Conservation (phyloP, 2,797 vertebrate genomes). For the Potorous gilbertii region DNA sequence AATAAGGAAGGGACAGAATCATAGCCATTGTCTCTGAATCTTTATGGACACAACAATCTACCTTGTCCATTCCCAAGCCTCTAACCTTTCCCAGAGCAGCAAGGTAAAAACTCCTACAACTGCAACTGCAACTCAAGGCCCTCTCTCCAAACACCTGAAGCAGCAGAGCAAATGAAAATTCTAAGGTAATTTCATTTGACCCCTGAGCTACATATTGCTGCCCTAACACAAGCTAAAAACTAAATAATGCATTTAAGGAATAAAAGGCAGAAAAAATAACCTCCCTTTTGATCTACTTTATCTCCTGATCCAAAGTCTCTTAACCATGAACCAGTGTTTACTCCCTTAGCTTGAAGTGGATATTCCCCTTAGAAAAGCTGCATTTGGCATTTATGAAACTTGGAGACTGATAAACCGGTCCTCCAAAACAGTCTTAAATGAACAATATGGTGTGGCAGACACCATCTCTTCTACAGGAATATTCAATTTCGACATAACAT, state of each 20-base stretch:
- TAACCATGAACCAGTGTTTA: not conserved
- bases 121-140: not conserved
- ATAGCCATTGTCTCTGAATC: not conserved
- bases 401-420: conserved; percentile 66
- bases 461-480: conserved; percentile 64
- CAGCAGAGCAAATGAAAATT: not conserved
- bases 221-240: not conserved
- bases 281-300: not conserved
- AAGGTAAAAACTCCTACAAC: not conserved
- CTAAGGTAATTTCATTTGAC: not conserved
- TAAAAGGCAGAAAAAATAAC: not conserved
- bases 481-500: conserved; percentile 66
- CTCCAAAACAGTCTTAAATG: conserved; percentile 74
- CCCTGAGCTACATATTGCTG: not conserved
- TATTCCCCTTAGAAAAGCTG: conserved; percentile 64
- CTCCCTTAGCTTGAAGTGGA: conserved; percentile 7
- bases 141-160: not conserved
- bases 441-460: conserved; percentile 72
- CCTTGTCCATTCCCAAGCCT: not conserved
- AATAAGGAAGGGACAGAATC: not conserved
- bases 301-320: conserved; percentile 17
- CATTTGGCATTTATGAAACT: conserved; percentile 65
- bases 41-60: not conserved
- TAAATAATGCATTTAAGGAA: not conserved
- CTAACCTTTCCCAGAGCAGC: not conserved